Evolutionary conservation across 1,140 invertebrate species (phyloP), one percentile per base, ranked within the genome.

Genomic region (Eupeodes corollae): DNA sequence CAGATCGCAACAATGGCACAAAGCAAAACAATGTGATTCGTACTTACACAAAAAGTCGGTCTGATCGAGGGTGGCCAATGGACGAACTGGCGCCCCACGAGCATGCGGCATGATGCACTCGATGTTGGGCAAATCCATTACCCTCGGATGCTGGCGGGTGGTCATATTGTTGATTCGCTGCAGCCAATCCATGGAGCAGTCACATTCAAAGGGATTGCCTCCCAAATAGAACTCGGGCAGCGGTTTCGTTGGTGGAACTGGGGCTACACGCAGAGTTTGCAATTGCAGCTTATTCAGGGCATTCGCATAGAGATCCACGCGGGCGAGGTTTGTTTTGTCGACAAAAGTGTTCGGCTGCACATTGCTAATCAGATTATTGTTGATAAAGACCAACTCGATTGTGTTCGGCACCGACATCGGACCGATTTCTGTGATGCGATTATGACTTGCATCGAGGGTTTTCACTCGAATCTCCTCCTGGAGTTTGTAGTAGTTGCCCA

Each of bases 1-100:
- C 63, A 91, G 93, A 56, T 94, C 90, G 63, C 91, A 94, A 70
- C 91, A 95, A 57, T 91, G 88, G 62, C 91, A 95, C 40, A 92
- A 70, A 14, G 90, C 84, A 69, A 93, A 93, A 72, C 91, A 94
- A 69, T 94, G 91, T 32, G 86, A 87, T 56, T 88, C 83, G 71
- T 95, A 95, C 45, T 80, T 80, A 67, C 91, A 95, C 52, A 95
- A 74, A 70, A 93, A 94, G 58, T 92, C 84, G 56, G 84, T 80
- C 1, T 84, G 75, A 50, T 80, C 79, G 40, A 79, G 65, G 1
- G 74, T 71, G 16, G 78, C 81, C 50, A 84, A 68, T 2, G 84
- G 76, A 58, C 86, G 75, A 49, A 85, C 79, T 15, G 79, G 72
- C 54, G 73, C 75, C 33, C 77, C 77, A 34, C 81, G 78, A 5